Percentiles rank a stretch among this genome's conserved stretches.
Conservation (phyloP, 2,888 invertebrate genomes). For the Tribolium freemani region DNA sequence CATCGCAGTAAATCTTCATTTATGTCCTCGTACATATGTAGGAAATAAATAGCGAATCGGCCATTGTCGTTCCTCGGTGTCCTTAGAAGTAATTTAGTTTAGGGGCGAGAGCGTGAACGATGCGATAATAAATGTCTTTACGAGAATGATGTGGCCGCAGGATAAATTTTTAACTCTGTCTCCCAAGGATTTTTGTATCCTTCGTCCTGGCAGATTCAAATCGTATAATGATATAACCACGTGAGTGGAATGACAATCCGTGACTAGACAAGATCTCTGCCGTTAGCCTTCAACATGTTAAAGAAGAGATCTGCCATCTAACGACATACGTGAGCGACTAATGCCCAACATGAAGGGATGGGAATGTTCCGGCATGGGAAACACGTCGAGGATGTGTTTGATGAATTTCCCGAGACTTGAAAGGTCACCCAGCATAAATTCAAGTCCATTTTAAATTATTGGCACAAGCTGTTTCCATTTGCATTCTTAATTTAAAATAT, state of each 20-base stretch:
- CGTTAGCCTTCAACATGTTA: slow-evolving; percentile 50
- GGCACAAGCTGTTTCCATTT: slow-evolving; percentile 48
- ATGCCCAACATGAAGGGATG: slow-evolving; percentile 43
- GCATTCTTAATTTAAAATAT: slow-evolving; percentile 50
- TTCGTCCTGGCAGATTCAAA: slow-evolving; percentile 35
- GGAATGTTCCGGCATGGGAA: slow-evolving; percentile 42
- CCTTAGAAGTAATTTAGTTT: slow-evolving; percentile 25
- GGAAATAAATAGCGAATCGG: slow-evolving; percentile 42
- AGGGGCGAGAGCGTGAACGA: slow-evolving; percentile 32
- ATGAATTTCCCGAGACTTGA: slow-evolving; percentile 29
- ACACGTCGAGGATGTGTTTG: slow-evolving; percentile 19
- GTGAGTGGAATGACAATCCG: slow-evolving; percentile 61
- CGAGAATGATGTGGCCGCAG: slow-evolving; percentile 9
- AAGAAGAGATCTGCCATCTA: slow-evolving; percentile 55
- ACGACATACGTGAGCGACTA: slow-evolving; percentile 52
- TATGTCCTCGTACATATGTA: slow-evolving; percentile 50
- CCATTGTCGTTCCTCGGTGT: slow-evolving; percentile 22
- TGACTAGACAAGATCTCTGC: slow-evolving; percentile 59
- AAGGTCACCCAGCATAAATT: slow-evolving; percentile 8
- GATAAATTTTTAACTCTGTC: slow-evolving; percentile 24
- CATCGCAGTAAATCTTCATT: slow-evolving; percentile 50
- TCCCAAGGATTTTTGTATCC: background rate
- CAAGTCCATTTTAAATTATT: slow-evolving; percentile 44
- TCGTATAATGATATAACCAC: slow-evolving; percentile 59
- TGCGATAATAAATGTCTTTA: slow-evolving; percentile 18